A percentile compares a stretch with the other conserved stretches of the same genome.
phyloP scores from a whole-genome alignment of 1,140 invertebrate species.

The Doryteuthis pealeii region DNA sequence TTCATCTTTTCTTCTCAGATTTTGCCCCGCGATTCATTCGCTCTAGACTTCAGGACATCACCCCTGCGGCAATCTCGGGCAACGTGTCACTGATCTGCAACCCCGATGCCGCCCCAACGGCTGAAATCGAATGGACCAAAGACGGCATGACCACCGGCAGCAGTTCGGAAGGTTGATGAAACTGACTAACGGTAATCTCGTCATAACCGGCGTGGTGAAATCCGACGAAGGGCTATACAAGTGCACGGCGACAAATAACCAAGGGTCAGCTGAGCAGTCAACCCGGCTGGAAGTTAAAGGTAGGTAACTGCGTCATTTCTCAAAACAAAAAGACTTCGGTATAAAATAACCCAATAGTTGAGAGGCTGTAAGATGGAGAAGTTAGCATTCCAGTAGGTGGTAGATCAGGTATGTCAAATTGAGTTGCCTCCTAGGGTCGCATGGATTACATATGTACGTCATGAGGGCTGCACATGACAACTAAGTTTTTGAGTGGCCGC shows the following conservation, averaged over 20 bases:
- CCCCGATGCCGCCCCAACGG: slow-evolving; percentile 91
- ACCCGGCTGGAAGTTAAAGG: slow-evolving; percentile 21
- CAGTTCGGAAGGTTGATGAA: background rate
- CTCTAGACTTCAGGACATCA: slow-evolving; percentile 80
- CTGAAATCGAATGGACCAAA: slow-evolving; percentile 87
- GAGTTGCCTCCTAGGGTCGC: too few species aligned
- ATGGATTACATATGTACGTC: too few species aligned
- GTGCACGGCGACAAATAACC: slow-evolving; percentile 54
- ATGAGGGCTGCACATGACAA: too few species aligned
- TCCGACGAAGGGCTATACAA: slow-evolving; percentile 55
- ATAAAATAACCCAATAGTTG: too few species aligned
- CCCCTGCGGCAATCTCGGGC: slow-evolving; percentile 84
- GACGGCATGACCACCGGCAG: slow-evolving; percentile 76
- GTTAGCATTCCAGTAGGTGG: too few species aligned
- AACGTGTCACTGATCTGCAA: slow-evolving; percentile 90
- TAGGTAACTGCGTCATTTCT: background rate
- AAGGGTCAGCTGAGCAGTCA: slow-evolving; percentile 16
- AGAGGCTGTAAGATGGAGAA: background rate
- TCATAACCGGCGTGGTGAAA: slow-evolving; percentile 38
- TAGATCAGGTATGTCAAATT: too few species aligned
- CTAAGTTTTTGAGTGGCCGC: too few species aligned
- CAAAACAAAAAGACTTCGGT: background rate
- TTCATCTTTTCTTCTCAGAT: slow-evolving; percentile 61
- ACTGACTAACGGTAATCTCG: slow-evolving; percentile 49
- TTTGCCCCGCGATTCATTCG: slow-evolving; percentile 89